Percentiles rank a stretch among this genome's conserved stretches.
phyloP scores from a whole-genome alignment of 2,113 vertebrate genomes.

The Hoplias malabaricus region DNA sequence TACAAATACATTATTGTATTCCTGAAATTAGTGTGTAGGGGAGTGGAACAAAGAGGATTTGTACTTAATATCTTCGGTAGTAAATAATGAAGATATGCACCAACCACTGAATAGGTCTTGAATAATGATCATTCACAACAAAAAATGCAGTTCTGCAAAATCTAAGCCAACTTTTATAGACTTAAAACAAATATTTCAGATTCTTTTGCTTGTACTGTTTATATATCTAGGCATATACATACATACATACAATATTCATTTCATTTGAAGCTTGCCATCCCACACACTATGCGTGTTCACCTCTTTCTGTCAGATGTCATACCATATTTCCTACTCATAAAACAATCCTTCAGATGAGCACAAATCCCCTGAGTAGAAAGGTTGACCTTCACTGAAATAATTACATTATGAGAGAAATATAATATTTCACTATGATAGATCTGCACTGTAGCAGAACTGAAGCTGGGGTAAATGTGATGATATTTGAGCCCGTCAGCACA shows the following conservation, averaged over 20 bases:
- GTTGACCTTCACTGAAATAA: slow-evolving; percentile 24
- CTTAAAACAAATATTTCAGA: no score
- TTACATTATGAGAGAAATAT: slow-evolving; percentile 19
- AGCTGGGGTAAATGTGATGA: not conserved
- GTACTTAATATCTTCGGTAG: not conserved
- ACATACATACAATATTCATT: not conserved
- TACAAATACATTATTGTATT: no score
- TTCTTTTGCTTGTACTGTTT: no score
- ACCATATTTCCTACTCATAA: slow-evolving; percentile 23
- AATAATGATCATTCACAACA: not conserved
- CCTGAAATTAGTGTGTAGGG: no score
- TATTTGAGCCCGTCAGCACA: not conserved
- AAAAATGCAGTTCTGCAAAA: not conserved
- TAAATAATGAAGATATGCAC: slow-evolving; percentile 9
- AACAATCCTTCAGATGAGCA: slow-evolving; percentile 12
- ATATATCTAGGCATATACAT: not conserved
- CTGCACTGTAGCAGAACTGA: not conserved
- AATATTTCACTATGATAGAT: slow-evolving; percentile 7
- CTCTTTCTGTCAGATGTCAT: not conserved
- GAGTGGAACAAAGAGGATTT: not conserved
- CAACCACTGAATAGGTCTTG: not conserved
- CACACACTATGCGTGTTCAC: not conserved
- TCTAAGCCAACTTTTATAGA: not conserved
- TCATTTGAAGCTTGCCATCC: not conserved
- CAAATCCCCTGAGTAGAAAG: not conserved